Base-by-base conservation (phyloP, 2,113 vertebrate genomes). In the Cyanoderma ruficeps region DNA sequence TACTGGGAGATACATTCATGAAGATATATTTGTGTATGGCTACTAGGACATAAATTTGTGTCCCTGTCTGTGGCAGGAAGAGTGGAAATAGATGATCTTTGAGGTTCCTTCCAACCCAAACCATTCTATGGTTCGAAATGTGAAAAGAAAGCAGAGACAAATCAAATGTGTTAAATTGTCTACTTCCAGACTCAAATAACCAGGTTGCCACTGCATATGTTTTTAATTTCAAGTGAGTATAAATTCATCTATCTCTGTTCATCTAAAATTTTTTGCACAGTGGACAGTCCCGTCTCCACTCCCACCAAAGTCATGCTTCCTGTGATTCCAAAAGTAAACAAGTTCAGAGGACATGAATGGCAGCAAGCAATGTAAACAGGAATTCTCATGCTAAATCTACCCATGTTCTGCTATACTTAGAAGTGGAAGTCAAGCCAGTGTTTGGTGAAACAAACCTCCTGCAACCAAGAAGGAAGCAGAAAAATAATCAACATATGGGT, bases 301-400 rank as follows among this genome's bases (percentile, higher is more conserved):
- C 86, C 90, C 76, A 84, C 30, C 56, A 25, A 83, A 94, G 65
- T 87, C 47, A 6, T 49, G 44, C 60, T 97, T 97, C 96, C 95
- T 95, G 89, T 0, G 8, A 57, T 71, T 97, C 57, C 87, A 83
- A 67, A 95, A 94, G 72, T 56, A 94, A 95, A 93, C 80, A 86
- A 70, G 50, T 41, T 67, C 71, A 82, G 83, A 61, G 72, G 72
- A 74, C 76, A 21, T 30, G 93, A 97, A 86, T 88, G 85, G 89
- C 61, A 94, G 72, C 85, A 78, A 94, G 86, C 59, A 52, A 83
- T 59, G 75, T 91, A 94, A 97, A 96, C 96, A 96, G 93, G 94
- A 97, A 95, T 95, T 97, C 86, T 71, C 72, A 71, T 60, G 69
- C 37, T 94, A 81, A 87, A 71, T 68, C 76, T 92, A 49, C 57